Conservation (phyloP, 2,113 vertebrate genomes). For the Neolamprologus toae region DNA sequence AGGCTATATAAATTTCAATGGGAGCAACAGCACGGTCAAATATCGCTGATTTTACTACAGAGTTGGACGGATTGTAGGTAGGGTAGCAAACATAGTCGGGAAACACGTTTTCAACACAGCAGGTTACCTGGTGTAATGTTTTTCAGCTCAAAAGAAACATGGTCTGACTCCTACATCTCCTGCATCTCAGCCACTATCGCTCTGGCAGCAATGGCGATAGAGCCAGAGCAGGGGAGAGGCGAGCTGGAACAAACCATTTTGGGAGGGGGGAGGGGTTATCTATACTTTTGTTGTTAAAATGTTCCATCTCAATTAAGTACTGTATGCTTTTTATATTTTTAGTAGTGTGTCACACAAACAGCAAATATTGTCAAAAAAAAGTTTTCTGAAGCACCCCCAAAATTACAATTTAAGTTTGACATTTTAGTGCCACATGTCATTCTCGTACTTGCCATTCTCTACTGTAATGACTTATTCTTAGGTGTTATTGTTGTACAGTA, state of each 20-base stretch:
- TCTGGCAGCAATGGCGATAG: rapidly evolving
- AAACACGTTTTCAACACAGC: no score
- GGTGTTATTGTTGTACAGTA: background rate
- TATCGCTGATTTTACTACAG: no score
- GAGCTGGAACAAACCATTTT: background rate
- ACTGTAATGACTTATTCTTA: background rate
- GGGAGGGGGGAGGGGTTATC: background rate
- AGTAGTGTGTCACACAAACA: background rate
- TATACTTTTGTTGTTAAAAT: background rate
- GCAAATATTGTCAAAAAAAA: background rate
- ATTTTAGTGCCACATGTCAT: background rate
- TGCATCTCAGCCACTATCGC: background rate
- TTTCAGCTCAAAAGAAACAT: background rate
- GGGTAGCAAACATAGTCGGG: no score
- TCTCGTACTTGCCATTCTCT: background rate
- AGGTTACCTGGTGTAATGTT: background rate
- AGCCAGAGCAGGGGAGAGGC: background rate
- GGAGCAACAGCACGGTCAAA: no score
- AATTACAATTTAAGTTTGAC: background rate
- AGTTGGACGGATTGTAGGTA: no score
- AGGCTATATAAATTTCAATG: no score
- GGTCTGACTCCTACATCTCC: background rate
- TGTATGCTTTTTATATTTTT: background rate
- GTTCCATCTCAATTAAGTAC: background rate
- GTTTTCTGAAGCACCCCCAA: background rate